These are phyloP conservation scores for Ascidia mentula DNA, from an alignment of 23 tunicate species.

Conservation along the genomic window DNA sequence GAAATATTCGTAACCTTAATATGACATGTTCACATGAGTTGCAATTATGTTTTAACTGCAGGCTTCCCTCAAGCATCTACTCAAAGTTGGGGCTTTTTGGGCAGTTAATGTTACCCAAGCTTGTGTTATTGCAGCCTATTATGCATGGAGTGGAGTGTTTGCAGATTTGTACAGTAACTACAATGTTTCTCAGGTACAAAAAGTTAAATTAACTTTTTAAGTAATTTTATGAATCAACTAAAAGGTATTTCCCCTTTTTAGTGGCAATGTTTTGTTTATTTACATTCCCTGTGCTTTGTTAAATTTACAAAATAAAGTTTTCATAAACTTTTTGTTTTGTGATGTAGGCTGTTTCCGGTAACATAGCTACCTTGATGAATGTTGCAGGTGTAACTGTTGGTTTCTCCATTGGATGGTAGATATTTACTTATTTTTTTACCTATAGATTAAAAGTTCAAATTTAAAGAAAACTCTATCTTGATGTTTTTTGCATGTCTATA, in stretches of 20 bases:
- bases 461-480: no score
- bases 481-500: no score
- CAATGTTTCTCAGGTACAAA: constrained; percentile 24
- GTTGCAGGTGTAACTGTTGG: constrained; percentile 27
- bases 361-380: constrained; percentile 12
- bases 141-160: constrained; percentile 27
- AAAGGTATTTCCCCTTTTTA: no score
- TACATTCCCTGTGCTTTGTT: no score
- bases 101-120: neutral
- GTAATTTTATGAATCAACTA: no score
- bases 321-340: neutral
- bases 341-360: constrained; percentile 22
- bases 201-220: neutral
- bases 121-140: constrained; percentile 5
- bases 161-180: constrained; percentile 13
- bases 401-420: constrained; percentile 20
- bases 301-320: no score
- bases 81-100: neutral
- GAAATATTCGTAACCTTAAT: neutral
- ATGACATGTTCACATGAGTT: neutral
- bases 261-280: no score
- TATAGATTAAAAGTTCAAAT: no score
- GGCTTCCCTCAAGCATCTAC: neutral
- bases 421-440: no score
- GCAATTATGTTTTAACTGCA: neutral